phyloP scores from a whole-genome alignment of 2,888 invertebrate genomes.

The Coremacera marginata region DNA sequence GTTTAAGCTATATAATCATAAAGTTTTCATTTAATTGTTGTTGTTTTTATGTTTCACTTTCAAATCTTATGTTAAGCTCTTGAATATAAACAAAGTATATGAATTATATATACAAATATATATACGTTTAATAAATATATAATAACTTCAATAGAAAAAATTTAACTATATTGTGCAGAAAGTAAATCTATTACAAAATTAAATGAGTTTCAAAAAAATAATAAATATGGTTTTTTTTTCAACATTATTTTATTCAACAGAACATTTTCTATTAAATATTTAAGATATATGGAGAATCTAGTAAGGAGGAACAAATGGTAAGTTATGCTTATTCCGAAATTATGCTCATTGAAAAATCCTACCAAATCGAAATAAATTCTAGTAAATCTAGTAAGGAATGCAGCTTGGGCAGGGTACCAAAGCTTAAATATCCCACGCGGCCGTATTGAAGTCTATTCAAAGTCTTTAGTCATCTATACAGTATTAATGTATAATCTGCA shows the following conservation, averaged over 20 bases:
- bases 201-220: slow-evolving; percentile 31
- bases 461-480: too few species aligned
- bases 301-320: too few species aligned
- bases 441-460: too few species aligned
- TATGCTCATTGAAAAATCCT: too few species aligned
- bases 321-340: too few species aligned
- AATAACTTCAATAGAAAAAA: slow-evolving; percentile 36
- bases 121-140: background rate
- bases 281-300: background rate
- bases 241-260: background rate
- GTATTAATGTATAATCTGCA: too few species aligned
- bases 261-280: background rate
- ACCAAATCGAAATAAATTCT: too few species aligned
- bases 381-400: too few species aligned
- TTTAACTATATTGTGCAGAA: slow-evolving; percentile 40
- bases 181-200: slow-evolving; percentile 25
- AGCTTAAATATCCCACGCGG: too few species aligned
- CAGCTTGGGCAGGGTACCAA: too few species aligned
- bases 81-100: background rate
- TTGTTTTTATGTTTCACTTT: slow-evolving; percentile 7
- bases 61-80: background rate
- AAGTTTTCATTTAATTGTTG: slow-evolving; percentile 7
- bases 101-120: background rate
- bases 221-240: background rate
- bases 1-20: too few species aligned